Percentiles rank a stretch among this genome's conserved stretches.
Conservation (phyloP, 1,140 invertebrate genomes). For the Tetraneura akinire region DNA sequence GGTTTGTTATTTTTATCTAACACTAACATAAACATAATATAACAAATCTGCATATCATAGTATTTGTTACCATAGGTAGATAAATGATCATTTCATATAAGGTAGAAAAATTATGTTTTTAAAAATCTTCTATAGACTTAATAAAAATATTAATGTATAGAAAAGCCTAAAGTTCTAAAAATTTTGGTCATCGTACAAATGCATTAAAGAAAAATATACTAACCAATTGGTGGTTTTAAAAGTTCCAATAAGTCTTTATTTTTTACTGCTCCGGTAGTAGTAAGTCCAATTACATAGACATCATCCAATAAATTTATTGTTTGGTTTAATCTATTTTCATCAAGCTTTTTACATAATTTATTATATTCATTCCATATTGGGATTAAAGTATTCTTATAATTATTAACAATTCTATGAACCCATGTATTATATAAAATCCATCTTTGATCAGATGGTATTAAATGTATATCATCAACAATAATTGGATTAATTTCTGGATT, state of each 20-base stretch:
- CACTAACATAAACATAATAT: no score
- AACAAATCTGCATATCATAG: no score
- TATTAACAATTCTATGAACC: constrained; percentile 24
- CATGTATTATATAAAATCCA: constrained; percentile 43
- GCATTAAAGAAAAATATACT: background rate
- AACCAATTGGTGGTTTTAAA: constrained; percentile 48
- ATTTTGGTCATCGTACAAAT: no score
- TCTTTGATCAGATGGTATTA: constrained; percentile 38
- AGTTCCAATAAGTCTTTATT: constrained; percentile 45
- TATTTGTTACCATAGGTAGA: no score
- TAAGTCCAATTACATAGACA: constrained; percentile 48
- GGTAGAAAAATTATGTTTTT: no score
- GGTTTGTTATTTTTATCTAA: no score
- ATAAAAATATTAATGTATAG: no score
- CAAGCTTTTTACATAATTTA: constrained; percentile 40
- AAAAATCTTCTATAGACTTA: no score
- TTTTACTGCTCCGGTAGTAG: constrained; percentile 50
- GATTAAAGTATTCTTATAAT: constrained; percentile 36
- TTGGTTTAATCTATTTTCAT: constrained; percentile 36
- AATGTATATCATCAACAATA: constrained; percentile 27
- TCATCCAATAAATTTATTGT: constrained; percentile 37
- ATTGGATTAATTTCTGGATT: background rate
- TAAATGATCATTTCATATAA: no score
- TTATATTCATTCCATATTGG: constrained; percentile 23
- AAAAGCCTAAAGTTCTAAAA: no score